Base-by-base conservation (phyloP, 1,140 invertebrate species). In the Lasioglossum baleicum region DNA sequence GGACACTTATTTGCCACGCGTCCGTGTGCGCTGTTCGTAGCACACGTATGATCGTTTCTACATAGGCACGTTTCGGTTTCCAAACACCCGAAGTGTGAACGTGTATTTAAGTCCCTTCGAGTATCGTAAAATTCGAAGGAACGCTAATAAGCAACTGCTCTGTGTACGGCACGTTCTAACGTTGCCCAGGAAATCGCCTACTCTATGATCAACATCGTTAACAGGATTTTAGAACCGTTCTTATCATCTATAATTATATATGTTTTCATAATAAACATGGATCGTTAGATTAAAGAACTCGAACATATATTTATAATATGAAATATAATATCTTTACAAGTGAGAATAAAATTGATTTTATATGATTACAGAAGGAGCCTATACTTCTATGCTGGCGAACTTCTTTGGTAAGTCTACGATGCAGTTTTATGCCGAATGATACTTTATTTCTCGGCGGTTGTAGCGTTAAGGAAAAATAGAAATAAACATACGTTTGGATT, bases 371-470 rank as follows among this genome's bases (percentile, higher is more conserved):
- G 83, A 88, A 90, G 89, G 88, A 87, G 88, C 83, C 86, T 90
- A 85, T 89, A 90, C 83, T 91, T 91, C 90, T 91, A 91, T 88
- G 90, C 90, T 91, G 90, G 90, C 91, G 82, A 90, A 90, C 80
- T 85, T 88, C 83, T 82, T 85, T 80, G 89, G 91, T 92, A 64
- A 91, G 91, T 91, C 35, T 35, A 35, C 58, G 15, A 1, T 31
- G 44, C 22, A 22, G 6, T 64, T 64, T 64, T 53, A n/a, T 11
- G 1, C 35, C 26, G 35, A 2, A 5, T 63, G 4, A 7, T 7
- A 48, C 0, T 22, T 51, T 26, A 26, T 26, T 26, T 1, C 26
- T 26, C 26, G 26, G 0, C 26, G 26, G 26, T 26, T 26, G 0
- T 26, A 26, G 26, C 26, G 26, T 26, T 26, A 26, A 26, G 26